Evolutionary conservation across 2,113 vertebrate species (phyloP), one percentile per base, ranked within the genome.

Genomic region (Pluvianellus socialis): DNA sequence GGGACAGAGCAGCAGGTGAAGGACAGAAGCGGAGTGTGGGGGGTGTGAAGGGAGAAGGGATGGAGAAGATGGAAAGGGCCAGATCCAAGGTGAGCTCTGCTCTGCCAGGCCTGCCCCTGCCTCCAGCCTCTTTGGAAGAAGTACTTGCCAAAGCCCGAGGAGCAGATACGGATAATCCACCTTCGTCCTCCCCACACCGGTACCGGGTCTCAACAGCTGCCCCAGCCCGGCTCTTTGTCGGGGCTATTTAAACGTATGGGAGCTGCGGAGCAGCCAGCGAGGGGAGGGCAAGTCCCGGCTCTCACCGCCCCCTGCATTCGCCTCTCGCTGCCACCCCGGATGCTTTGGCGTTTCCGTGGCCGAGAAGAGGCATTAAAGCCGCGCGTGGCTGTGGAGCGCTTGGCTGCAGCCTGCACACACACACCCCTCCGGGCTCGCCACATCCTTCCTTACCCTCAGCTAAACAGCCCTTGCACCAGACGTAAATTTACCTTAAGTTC

Each of bases 351-450:
- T 21, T 72, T 58, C 85, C 10, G 17, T 6, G 20, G 70, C 68
- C 50, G 14, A 26, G 18, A 49, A 3, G 7, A 30, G 50, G 59
- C 3, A 2, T 22, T 4, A 11, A 53, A 87, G 61, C 79, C 82
- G 17, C 6, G 0, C 0, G 0, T 22, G 40, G 28, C 53, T 16
- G 4, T 0, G 3, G 32, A 72, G 49, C 1, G 0, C 33, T 14
- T 26, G 44, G 59, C 81, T 7, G 55, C 3, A 32, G 35, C 7
- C 62, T 28, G 61, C 1, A 0, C 56, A 40, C 45, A 17, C 38
- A 38, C 38, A 3, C 50, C 26, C 40, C 45, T 35, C 58, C 40
- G 33, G 77, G 40, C 58, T 62, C 10, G 0, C 44, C 40, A 12
- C 0, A 0, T 23, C 77, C 56, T 52, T 32, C 75, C 65, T 63